A percentile compares a stretch with the other conserved stretches of the same genome.
These are phyloP conservation scores for Odontamblyopus rebecca DNA, from an alignment of 2,797 vertebrate genomes.

Conservation along the genomic window DNA sequence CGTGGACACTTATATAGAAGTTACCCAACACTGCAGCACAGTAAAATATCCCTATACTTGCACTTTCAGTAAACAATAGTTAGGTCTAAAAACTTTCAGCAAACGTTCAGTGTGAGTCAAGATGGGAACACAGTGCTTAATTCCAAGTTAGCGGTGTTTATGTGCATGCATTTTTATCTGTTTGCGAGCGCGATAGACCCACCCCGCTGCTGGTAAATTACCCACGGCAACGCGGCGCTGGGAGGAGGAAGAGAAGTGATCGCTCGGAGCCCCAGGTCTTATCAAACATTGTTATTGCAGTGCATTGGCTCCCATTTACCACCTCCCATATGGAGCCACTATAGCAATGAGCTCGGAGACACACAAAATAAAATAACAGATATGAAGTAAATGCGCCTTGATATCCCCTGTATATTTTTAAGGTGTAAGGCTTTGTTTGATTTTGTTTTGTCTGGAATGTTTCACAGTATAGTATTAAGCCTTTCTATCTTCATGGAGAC, in stretches of 20 bases:
- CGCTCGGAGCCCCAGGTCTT: slow-evolving; percentile 62
- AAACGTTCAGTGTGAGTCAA: slow-evolving; percentile 35
- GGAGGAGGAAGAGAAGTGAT: slow-evolving; percentile 50
- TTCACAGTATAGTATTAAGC: too few relatives aligned
- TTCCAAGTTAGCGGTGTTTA: slow-evolving; percentile 34
- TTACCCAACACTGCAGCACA: background rate
- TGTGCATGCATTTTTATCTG: slow-evolving; percentile 45
- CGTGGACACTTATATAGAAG: background rate
- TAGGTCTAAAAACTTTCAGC: slow-evolving; percentile 42
- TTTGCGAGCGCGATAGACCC: slow-evolving; percentile 60
- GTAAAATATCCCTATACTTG: background rate
- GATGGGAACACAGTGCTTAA: slow-evolving; percentile 45
- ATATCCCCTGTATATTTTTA: background rate
- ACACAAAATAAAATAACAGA: background rate
- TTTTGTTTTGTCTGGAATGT: too few relatives aligned
- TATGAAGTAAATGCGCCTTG: background rate
- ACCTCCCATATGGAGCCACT: slow-evolving; percentile 2
- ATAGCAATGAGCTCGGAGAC: background rate
- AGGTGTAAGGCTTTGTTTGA: too few relatives aligned
- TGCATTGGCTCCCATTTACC: slow-evolving; percentile 63
- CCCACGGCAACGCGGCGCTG: slow-evolving; percentile 60
- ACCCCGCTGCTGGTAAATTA: slow-evolving; percentile 71
- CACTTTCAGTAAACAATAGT: slow-evolving; percentile 35
- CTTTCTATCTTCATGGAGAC: too few relatives aligned
- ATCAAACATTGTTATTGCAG: slow-evolving; percentile 68